Base-by-base conservation (phyloP, 2,113 vertebrate species). In the Picathartes gymnocephalus region DNA sequence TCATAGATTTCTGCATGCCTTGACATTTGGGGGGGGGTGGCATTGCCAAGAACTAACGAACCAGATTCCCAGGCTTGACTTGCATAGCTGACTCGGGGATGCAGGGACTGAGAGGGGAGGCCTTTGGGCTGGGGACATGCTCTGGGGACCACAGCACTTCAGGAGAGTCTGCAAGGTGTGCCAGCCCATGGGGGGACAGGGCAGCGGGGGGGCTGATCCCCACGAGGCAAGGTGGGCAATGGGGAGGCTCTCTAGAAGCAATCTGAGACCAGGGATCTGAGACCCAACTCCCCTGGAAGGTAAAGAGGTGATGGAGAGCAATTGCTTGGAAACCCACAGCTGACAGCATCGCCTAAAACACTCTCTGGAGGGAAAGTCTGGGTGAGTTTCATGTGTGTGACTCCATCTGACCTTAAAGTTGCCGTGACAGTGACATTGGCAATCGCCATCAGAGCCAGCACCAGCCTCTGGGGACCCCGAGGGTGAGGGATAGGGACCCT, bases 1-100 rank as follows among this genome's bases (percentile, higher is more conserved):
- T 93, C 95, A 95, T 96, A 94, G 92, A 95, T 90, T 96, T 90
- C 86, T 92, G 83, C 88, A 51, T 96, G 90, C 90, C 96, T 95
- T 95, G 94, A 88, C 80, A 96, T 96, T 93, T 69, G 21, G 35
- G 65, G 71, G 66, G 80, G 15, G 15, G 28, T 96, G 96, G 88
- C 86, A 90, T 65, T 94, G 92, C 94, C 78, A 86, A 90, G 83
- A 94, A 50, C 84, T 92, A 97, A 93, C 0, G 1, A 90, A 91
- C 53, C 71, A 86, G 81, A 88, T 86, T 96, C 93, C 72, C 8
- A 27, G 42, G 84, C 53, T 93, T 91, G 84, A 78, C 88, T 94
- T 9, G 2, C 44, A 57, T 68, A 90, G 44, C 61, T 92, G 93
- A 39, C 76, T 93, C 0, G 0, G 84, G 81, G 76, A 58, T 2